phyloP scores from a whole-genome alignment of 2,888 invertebrate genomes.

The Gymnoscelis rufifasciata region DNA sequence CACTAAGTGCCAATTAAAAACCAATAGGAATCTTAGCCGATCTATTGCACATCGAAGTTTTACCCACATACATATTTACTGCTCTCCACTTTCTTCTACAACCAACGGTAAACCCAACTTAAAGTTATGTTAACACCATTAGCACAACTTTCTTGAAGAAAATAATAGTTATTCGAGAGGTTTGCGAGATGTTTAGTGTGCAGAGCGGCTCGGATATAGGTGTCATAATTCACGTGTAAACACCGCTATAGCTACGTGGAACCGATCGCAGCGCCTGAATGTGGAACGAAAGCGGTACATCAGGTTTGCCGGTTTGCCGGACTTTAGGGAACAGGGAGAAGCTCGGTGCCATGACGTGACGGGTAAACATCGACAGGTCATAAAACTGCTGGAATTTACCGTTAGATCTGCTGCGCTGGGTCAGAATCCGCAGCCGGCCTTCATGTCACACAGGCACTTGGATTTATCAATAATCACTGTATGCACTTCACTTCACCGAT shows the following conservation, averaged over 20 bases:
- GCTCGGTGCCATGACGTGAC: no score
- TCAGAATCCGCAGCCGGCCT: slow-evolving; percentile 50
- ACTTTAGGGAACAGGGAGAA: slow-evolving; percentile 13
- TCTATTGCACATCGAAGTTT: slow-evolving; percentile 45
- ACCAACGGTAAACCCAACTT: slow-evolving; percentile 59
- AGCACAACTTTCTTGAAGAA: slow-evolving; percentile 44
- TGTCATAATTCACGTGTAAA: slow-evolving; percentile 73
- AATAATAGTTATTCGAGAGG: slow-evolving; percentile 34
- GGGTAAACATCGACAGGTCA: slow-evolving; percentile 67
- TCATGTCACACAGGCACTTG: slow-evolving; percentile 56
- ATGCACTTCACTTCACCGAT: slow-evolving; percentile 68
- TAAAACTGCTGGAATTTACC: slow-evolving; percentile 65
- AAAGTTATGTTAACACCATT: slow-evolving; percentile 26
- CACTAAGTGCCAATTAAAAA: slow-evolving; percentile 41
- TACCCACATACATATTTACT: slow-evolving; percentile 42
- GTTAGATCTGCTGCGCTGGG: slow-evolving; percentile 65
- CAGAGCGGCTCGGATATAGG: slow-evolving; percentile 39
- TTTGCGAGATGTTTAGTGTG: slow-evolving; percentile 34
- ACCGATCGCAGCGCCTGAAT: slow-evolving; percentile 39
- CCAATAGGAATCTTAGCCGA: slow-evolving; percentile 55
- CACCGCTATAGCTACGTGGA: slow-evolving; percentile 68
- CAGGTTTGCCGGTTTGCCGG: slow-evolving; percentile 7
- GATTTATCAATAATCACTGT: slow-evolving; percentile 52
- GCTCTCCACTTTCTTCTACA: slow-evolving; percentile 59
- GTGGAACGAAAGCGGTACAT: slow-evolving; percentile 44